Percentiles rank a stretch among this genome's conserved stretches.
Conservation (phyloP, 2,797 vertebrate species). For the Sebastes itinus region DNA sequence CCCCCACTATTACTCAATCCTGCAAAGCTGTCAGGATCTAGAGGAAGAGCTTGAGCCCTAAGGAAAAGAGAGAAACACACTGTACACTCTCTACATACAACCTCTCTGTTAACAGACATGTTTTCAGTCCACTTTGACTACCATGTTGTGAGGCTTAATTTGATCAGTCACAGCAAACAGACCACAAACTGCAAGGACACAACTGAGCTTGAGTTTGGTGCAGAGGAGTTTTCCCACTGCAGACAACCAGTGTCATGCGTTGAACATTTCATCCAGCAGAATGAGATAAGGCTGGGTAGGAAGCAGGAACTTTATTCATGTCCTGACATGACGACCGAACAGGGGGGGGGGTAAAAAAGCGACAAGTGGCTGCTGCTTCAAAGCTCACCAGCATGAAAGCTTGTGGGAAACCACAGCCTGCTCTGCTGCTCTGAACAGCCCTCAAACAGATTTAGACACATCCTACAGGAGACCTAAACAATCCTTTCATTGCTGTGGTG, state of each 20-base stretch:
- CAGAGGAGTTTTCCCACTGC: background rate
- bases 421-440: constrained; percentile 22
- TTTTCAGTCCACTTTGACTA: constrained; percentile 1
- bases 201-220: background rate
- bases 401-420: constrained; percentile 37
- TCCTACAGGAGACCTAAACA: constrained; percentile 46
- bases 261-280: constrained; percentile 24
- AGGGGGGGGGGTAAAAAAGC: background rate
- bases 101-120: background rate
- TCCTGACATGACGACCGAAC: constrained; percentile 63
- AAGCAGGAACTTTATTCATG: constrained; percentile 48
- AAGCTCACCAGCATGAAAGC: constrained; percentile 59
- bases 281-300: constrained; percentile 8
- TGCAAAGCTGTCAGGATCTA: background rate
- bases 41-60: background rate
- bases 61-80: background rate
- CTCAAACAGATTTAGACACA: constrained; percentile 37
- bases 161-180: constrained; percentile 20
- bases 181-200: constrained; percentile 16
- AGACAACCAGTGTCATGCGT: background rate
- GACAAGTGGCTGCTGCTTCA: constrained; percentile 68
- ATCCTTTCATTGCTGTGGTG: constrained; percentile 19
- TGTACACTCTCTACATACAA: background rate
- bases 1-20: constrained; percentile 1
- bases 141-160: constrained; percentile 14